A percentile compares a stretch with the other conserved stretches of the same genome.
phyloP scores from a whole-genome alignment of 92 coral and sea anemone genomes.

The Epizoanthus rinbou region DNA sequence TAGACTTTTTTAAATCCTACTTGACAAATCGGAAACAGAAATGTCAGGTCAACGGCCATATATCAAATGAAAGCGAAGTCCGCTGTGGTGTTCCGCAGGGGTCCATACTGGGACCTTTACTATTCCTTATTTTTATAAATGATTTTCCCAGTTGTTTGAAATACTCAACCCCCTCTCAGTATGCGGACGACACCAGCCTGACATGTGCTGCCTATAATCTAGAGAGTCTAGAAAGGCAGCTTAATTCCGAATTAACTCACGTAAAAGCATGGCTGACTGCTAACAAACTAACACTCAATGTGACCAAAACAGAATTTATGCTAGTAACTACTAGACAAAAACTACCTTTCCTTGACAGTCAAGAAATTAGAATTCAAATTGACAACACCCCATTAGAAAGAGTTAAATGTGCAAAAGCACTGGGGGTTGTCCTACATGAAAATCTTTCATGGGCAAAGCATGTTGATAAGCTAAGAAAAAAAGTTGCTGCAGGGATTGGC shows the following conservation, averaged over 20 bases:
- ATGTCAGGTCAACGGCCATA: constrained; percentile 40
- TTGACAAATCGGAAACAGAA: constrained; percentile 36
- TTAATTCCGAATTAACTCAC: constrained; percentile 16
- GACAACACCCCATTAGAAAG: constrained; percentile 37
- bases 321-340: constrained; percentile 14
- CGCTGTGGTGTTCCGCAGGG: constrained; percentile 57
- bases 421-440: constrained; percentile 49
- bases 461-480: constrained; percentile 2
- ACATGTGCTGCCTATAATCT: constrained; percentile 19
- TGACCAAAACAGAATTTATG: constrained; percentile 51
- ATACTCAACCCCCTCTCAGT: constrained; percentile 45
- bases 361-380: constrained; percentile 2
- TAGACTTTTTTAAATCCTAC: constrained; percentile 50
- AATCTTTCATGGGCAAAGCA: constrained; percentile 45
- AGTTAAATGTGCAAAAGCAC: constrained; percentile 31
- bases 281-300: constrained; percentile 43
- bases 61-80: constrained; percentile 1
- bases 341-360: constrained; percentile 8
- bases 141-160: constrained; percentile 38
- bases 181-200: constrained; percentile 57
- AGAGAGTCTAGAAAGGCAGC: neutral
- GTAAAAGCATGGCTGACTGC: constrained; percentile 28
- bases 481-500: constrained; percentile 47
- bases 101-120: constrained; percentile 51
- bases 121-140: constrained; percentile 44